These are phyloP conservation scores for Labeo rohita DNA, from an alignment of 2,113 vertebrate genomes.

Conservation along the genomic window DNA sequence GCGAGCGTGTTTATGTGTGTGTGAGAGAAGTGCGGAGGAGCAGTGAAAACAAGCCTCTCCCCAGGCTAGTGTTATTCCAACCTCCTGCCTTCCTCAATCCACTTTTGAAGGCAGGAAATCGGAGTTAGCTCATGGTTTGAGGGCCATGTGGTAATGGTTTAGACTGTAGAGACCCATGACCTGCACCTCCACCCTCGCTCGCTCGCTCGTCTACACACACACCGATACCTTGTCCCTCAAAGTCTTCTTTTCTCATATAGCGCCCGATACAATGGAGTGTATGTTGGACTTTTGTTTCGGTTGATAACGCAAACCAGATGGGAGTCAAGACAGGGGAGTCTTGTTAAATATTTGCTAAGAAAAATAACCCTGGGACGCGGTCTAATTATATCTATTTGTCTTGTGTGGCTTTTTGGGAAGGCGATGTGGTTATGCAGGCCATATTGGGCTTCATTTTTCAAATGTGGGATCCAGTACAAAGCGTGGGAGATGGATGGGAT, in stretches of 20 bases:
- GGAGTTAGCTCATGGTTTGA: constrained; percentile 84
- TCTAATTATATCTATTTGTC: constrained; percentile 83
- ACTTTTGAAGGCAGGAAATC: constrained; percentile 91
- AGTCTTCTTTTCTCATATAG: constrained; percentile 61
- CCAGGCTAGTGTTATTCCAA: constrained; percentile 81
- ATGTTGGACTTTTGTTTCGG: constrained; percentile 73
- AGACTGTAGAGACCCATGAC: constrained; percentile 62
- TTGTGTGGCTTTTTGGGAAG: constrained; percentile 75
- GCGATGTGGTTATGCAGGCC: constrained; percentile 68
- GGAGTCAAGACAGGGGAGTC: constrained; percentile 67
- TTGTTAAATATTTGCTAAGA: constrained; percentile 85
- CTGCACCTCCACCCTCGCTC: constrained; percentile 44
- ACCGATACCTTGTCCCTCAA: constrained; percentile 68
- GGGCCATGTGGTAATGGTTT: constrained; percentile 79
- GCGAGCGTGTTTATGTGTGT: constrained; percentile 52
- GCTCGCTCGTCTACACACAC: constrained; percentile 26
- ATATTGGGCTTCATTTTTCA: constrained; percentile 76
- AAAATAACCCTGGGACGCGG: constrained; percentile 82
- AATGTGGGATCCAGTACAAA: constrained; percentile 71
- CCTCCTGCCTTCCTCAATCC: constrained; percentile 76
- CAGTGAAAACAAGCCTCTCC: constrained; percentile 82
- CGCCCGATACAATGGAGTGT: constrained; percentile 58
- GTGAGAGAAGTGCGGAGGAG: constrained; percentile 67
- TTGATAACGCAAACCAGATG: constrained; percentile 83
- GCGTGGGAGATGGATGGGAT: constrained; percentile 54